Percentiles rank a stretch among this genome's conserved stretches.
Conservation (phyloP, 1,140 invertebrate genomes). For the Gryllus bimaculatus region DNA sequence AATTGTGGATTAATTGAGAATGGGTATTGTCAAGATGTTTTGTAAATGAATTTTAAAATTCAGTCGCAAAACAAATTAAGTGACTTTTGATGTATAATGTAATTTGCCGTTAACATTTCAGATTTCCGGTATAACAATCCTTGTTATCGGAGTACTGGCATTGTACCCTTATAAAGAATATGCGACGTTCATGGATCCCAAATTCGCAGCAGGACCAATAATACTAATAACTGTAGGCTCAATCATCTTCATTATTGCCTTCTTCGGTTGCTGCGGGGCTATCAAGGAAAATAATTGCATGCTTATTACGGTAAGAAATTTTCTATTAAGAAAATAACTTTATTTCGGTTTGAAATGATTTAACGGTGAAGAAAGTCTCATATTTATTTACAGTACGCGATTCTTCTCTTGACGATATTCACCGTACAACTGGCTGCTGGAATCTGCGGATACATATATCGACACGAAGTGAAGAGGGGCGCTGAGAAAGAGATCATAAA, state of each 20-base stretch:
- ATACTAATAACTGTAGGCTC: slow-evolving; percentile 73
- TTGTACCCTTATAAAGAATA: slow-evolving; percentile 56
- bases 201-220: slow-evolving; percentile 62
- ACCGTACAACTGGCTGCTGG: slow-evolving; percentile 74
- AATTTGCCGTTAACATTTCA: slow-evolving; percentile 34
- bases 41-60: background rate
- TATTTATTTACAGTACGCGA: slow-evolving; percentile 58
- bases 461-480: slow-evolving; percentile 54
- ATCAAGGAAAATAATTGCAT: slow-evolving; percentile 79
- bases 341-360: background rate
- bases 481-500: slow-evolving; percentile 54
- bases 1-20: background rate
- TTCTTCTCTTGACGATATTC: slow-evolving; percentile 71
- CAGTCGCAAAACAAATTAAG: background rate
- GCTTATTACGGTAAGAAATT: slow-evolving; percentile 61
- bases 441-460: slow-evolving; percentile 73
- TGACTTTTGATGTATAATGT: background rate
- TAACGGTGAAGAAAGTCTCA: slow-evolving; percentile 18
- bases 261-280: slow-evolving; percentile 83
- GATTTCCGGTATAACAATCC: slow-evolving; percentile 65
- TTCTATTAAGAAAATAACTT: background rate
- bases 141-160: slow-evolving; percentile 59
- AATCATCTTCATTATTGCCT: slow-evolving; percentile 74
- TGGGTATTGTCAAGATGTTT: background rate
- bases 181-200: slow-evolving; percentile 55